Base-by-base conservation (phyloP, 2,797 vertebrate genomes). In the Parauchenoglanis punctatus region DNA sequence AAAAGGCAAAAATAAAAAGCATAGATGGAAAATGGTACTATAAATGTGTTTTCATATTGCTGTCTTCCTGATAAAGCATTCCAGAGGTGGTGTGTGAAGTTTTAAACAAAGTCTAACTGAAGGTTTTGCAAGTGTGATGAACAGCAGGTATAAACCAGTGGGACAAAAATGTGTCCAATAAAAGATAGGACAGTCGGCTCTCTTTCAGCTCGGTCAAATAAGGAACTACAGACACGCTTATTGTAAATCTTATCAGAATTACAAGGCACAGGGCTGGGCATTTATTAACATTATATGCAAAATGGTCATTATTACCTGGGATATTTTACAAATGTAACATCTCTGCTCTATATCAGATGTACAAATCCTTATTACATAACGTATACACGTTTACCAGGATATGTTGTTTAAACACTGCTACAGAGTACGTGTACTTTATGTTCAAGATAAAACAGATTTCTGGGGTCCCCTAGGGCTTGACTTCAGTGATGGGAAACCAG, bases 111-210 rank as follows among this genome's bases (percentile, higher is more conserved):
- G 90, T 88, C 81, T 89, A 89, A 85, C 89, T 90, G 91, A 93
- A 92, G 87, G 91, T 91, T 94, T 93, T 92, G 92, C 91, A 91
- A 92, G 91, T 92, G 81, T 95, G 93, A 96, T 91, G 93, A 95
- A 95, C 91, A 93, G 93, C 94, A 96, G 94, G 93, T 95, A 95
- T 93, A 95, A 94, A 94, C 91, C 89, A 91, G 94, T 61, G 70
- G 87, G 91, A 91, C 88, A 86, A 88, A 91, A 92, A 91, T 89
- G 86, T 92, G 88, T 92, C 94, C 92, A 93, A 93, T 95, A 93
- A 94, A 93, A 94, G 91, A 91, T 89, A 52, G 56, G 85, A 87
- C 89, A 91, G 86, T 87, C 88, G 56, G 90, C 92, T 92, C 81
- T 35, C 87, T 88, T 86, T 91, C 89, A 90, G 87, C 89, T 92